These are phyloP conservation scores for Papilio elwesi DNA, from an alignment of 2,888 invertebrate genomes.

Conservation along the genomic window DNA sequence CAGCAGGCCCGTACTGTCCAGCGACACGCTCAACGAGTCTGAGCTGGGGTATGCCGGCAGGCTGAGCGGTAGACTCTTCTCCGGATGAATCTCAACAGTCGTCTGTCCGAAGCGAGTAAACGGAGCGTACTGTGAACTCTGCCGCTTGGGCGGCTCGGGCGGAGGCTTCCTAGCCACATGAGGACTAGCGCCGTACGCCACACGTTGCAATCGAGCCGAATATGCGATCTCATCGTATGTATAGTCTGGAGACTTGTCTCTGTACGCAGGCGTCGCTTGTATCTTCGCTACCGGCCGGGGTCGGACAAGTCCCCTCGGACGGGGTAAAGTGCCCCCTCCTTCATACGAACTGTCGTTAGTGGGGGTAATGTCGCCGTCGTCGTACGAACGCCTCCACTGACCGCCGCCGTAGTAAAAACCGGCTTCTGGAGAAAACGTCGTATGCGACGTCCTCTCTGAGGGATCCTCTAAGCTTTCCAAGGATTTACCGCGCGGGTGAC, in stretches of 20 bases:
- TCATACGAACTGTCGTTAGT: constrained; percentile 90
- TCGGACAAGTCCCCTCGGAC: constrained; percentile 91
- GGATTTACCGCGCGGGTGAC: constrained; percentile 93
- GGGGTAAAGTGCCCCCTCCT: constrained; percentile 93
- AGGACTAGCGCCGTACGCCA: constrained; percentile 87
- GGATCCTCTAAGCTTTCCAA: constrained; percentile 93
- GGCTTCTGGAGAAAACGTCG: constrained; percentile 85
- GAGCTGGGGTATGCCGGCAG: constrained; percentile 87
- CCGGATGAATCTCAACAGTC: constrained; percentile 85
- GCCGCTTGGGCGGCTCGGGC: constrained; percentile 91
- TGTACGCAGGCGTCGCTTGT: constrained; percentile 82
- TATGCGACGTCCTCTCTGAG: constrained; percentile 85
- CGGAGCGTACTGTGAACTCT: constrained; percentile 83
- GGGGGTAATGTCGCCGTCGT: constrained; percentile 94
- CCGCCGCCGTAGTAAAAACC: constrained; percentile 84
- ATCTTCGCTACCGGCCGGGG: constrained; percentile 93
- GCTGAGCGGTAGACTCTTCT: constrained; percentile 84
- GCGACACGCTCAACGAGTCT: constrained; percentile 85
- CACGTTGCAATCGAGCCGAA: constrained; percentile 78
- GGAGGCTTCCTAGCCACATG: constrained; percentile 91
- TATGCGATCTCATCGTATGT: constrained; percentile 80
- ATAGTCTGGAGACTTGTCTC: constrained; percentile 76
- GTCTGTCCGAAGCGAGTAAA: constrained; percentile 83
- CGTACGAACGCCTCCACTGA: constrained; percentile 91
- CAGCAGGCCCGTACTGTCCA: constrained; percentile 86